Base-by-base conservation (phyloP, 2,113 vertebrate genomes). In the Zosterops borbonicus region DNA sequence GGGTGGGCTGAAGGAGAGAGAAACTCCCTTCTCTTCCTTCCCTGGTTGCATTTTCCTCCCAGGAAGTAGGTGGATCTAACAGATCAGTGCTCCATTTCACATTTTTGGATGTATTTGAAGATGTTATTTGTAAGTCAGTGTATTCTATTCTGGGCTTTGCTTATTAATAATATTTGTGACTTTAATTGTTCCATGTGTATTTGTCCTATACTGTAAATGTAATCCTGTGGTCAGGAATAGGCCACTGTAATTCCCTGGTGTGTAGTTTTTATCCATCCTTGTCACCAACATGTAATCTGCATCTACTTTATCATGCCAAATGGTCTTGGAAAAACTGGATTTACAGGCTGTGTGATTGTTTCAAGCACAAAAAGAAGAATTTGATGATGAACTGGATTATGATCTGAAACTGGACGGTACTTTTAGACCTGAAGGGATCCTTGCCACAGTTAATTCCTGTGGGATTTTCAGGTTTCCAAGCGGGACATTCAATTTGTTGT, bases 81-180 rank as follows among this genome's bases (percentile, higher is more conserved):
- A 65, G 78, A 96, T 90, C 85, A 96, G 86, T 89, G 90, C 81
- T 97, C 65, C 92, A 90, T 90, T 95, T 97, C 71, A 86, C 35
- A 3, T 68, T 93, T 93, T 83, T 87, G 31, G 50, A 74, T 94
- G 60, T 90, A 78, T 94, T 95, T 93, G 76, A 94, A 93, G 73
- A n/a, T 81, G 80, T 81, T 89, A 67, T 90, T 89, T 96, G 41
- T 85, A 42, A 92, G 35, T 86, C 59, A 41, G 1, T 74, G 68
- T 95, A 78, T 80, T 95, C 56, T 27, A 5, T 96, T 84, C 62
- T 79, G 86, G 73, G 53, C 55, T 90, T 95, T 76, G 71, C 56
- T 85, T 89, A 39, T 68, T 90, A 80, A 63, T 87, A 80, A 70
- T 95, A 79, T 65, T 59, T 92, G 88, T 90, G 93, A 50, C 52